A percentile compares a stretch with the other conserved stretches of the same genome.
These are phyloP conservation scores for Pteronotus mesoamericanus DNA, from an alignment of 2,797 vertebrate genomes.

Conservation along the genomic window DNA sequence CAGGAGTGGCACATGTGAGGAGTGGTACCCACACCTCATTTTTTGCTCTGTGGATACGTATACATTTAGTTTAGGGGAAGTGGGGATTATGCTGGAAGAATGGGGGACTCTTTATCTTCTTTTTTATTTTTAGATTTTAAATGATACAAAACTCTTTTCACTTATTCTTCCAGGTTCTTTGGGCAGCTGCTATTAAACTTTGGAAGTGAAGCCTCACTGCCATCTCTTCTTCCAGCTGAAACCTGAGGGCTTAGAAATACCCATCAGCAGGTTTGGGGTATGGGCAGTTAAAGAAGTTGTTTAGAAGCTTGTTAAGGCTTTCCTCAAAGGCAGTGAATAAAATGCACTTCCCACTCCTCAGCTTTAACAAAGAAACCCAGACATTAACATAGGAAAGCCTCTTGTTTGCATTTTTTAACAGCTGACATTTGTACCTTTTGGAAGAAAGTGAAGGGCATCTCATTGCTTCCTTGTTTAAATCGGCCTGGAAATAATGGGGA, in stretches of 20 bases:
- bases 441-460: constrained; percentile 86
- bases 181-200: background rate
- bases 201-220: background rate
- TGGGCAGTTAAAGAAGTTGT: constrained; percentile 70
- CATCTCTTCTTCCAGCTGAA: constrained; percentile 19
- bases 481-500: constrained; percentile 83
- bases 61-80: background rate
- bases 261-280: constrained; percentile 56
- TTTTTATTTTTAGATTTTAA: background rate
- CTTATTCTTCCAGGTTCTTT: background rate
- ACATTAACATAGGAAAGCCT: constrained; percentile 82
- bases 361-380: constrained; percentile 80
- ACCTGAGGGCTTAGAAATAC: constrained; percentile 46
- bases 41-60: background rate
- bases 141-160: background rate
- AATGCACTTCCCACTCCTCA: constrained; percentile 70
- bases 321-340: constrained; percentile 41
- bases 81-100: background rate
- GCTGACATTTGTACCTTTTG: constrained; percentile 85
- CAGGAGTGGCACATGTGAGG: rapidly evolving
- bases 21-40: background rate
- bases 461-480: constrained; percentile 84
- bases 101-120: background rate
- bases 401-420: constrained; percentile 86
- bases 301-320: constrained; percentile 73